phyloP scores from a whole-genome alignment of 2,113 vertebrate species.

The Dasyornis broadbenti region DNA sequence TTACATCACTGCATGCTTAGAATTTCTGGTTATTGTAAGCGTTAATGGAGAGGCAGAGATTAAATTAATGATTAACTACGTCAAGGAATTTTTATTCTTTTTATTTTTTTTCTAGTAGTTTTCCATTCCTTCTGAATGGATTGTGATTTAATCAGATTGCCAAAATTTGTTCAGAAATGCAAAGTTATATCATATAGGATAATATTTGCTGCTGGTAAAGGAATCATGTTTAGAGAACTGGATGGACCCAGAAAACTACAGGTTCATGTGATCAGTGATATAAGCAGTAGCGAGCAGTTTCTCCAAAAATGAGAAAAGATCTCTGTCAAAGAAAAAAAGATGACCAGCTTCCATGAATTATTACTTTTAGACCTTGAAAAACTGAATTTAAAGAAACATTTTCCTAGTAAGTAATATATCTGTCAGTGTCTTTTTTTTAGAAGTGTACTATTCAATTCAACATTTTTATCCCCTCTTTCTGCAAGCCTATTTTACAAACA shows the following conservation, averaged over 20 bases:
- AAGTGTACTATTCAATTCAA: background rate
- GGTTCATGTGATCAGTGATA: background rate
- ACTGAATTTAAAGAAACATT: background rate
- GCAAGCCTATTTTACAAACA: slow-evolving; percentile 9
- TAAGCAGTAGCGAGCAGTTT: background rate
- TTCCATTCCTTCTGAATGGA: background rate
- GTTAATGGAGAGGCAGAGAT: background rate
- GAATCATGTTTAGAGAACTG: background rate
- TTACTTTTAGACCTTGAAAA: background rate
- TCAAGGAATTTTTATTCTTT: background rate
- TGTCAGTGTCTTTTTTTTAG: background rate
- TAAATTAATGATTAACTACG: background rate
- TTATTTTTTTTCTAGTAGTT: background rate
- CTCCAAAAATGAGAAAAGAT: background rate
- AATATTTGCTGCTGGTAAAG: background rate
- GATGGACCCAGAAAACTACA: background rate
- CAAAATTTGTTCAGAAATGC: background rate
- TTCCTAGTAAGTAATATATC: background rate
- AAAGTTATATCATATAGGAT: background rate
- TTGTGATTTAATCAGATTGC: background rate
- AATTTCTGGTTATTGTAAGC: background rate
- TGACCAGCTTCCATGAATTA: background rate
- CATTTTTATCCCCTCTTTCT: background rate
- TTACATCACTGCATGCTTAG: background rate
- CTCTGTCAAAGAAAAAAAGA: background rate